Conservation (phyloP, 2,797 vertebrate genomes). For the Enteromius unitaeniatus region DNA sequence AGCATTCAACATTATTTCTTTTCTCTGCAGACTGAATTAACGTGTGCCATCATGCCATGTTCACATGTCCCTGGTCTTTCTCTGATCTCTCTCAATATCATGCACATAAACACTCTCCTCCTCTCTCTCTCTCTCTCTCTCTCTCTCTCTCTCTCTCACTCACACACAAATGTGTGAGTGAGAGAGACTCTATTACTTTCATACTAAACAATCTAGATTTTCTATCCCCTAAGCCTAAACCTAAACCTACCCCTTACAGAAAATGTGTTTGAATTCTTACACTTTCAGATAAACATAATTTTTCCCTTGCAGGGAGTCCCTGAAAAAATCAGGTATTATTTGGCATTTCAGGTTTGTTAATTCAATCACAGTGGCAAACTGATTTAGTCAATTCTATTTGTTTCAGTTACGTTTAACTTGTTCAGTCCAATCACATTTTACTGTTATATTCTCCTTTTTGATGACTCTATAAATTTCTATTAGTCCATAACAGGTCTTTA, state of each 20-base stretch:
- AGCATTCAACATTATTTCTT: neutral
- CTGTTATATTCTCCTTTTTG: constrained; percentile 46
- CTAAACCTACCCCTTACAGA: too few relatives aligned
- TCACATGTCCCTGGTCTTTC: neutral
- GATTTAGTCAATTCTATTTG: constrained; percentile 76
- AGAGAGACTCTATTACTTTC: too few relatives aligned
- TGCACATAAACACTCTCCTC: neutral
- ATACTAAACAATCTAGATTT: too few relatives aligned
- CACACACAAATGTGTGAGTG: too few relatives aligned
- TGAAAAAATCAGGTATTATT: too few relatives aligned
- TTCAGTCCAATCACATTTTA: constrained; percentile 72
- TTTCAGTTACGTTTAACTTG: constrained; percentile 72
- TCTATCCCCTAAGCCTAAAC: too few relatives aligned
- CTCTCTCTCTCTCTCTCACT: neutral
- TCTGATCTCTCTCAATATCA: neutral
- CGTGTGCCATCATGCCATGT: neutral
- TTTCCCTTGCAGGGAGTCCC: too few relatives aligned
- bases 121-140: neutral
- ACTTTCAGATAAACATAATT: too few relatives aligned
- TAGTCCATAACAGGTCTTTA: neutral
- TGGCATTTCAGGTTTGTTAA: constrained; percentile 52
- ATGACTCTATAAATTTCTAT: neutral
- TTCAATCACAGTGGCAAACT: constrained; percentile 77
- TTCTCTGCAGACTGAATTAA: neutral
- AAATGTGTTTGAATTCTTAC: too few relatives aligned